phyloP scores from a whole-genome alignment of 2,888 invertebrate species.

The Luperina testacea region DNA sequence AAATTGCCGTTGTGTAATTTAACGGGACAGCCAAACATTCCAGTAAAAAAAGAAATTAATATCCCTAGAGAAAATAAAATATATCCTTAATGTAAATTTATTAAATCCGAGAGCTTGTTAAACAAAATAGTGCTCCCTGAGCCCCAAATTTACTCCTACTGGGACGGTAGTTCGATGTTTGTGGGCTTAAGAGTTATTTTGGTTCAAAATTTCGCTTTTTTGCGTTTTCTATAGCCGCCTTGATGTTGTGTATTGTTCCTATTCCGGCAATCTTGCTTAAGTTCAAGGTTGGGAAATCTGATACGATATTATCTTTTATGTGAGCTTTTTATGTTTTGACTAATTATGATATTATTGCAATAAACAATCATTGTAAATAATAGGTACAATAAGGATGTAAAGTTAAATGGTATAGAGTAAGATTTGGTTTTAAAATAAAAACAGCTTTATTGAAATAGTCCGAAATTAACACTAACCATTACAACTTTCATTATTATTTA shows the following conservation, averaged over 20 bases:
- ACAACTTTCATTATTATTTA: neutral
- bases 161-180: conserved; percentile 23
- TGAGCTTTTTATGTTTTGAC: neutral
- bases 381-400: neutral
- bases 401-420: neutral
- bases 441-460: neutral
- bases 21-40: conserved; percentile 11
- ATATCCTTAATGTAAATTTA: conserved; percentile 40
- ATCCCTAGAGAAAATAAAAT: conserved; percentile 48
- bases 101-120: conserved; percentile 46
- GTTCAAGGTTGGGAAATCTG: conserved; percentile 3
- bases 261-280: conserved; percentile 1
- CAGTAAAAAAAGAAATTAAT: conserved; percentile 40
- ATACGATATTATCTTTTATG: neutral
- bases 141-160: conserved; percentile 41
- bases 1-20: conserved; percentile 34
- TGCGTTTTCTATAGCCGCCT: conserved; percentile 15
- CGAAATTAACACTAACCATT: neutral
- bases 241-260: conserved; percentile 16
- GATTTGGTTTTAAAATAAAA: neutral
- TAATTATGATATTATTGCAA: neutral
- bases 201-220: conserved; percentile 10
- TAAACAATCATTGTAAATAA: neutral
- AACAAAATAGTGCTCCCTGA: conserved; percentile 52
- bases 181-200: conserved; percentile 25